phyloP scores from a whole-genome alignment of 2,797 vertebrate species.

The Esox masquinongy region DNA sequence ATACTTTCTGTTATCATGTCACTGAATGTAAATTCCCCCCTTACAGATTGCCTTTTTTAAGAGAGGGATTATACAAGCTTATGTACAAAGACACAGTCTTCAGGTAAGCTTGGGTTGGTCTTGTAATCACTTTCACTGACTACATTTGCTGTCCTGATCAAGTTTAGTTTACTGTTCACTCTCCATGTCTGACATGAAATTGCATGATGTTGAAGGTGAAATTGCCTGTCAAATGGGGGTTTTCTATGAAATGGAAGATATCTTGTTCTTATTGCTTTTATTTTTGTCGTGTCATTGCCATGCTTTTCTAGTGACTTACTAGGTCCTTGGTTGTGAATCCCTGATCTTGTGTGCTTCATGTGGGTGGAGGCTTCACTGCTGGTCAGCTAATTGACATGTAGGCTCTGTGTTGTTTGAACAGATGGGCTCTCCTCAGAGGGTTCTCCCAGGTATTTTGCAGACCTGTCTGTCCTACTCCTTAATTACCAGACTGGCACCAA shows the following conservation, averaged over 20 bases:
- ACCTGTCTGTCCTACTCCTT: conserved; percentile 85
- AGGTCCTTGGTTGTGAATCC: neutral
- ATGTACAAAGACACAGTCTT: conserved; percentile 70
- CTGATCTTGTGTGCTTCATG: neutral
- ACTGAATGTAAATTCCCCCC: conserved; percentile 4
- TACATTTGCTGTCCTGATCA: neutral
- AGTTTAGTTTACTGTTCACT: neutral
- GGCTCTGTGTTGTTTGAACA: conserved; percentile 1
- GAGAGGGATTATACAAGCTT: conserved; percentile 77
- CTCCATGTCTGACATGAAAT: no score
- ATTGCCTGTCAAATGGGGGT: neutral
- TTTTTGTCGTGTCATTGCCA: neutral
- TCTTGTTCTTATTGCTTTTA: neutral
- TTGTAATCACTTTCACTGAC: neutral
- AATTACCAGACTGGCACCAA: conserved; percentile 77
- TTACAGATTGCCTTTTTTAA: conserved; percentile 80
- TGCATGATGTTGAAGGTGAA: no score
- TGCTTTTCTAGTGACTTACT: neutral
- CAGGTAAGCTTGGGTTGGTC: conserved; percentile 71
- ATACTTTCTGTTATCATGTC: neutral
- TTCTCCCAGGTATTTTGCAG: conserved; percentile 80
- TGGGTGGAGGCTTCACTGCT: neutral
- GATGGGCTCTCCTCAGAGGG: conserved; percentile 61
- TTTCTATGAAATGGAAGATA: neutral
- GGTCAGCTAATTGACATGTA: neutral